Base-by-base conservation (phyloP, 2,113 vertebrate genomes). In the Neoarius graeffei region DNA sequence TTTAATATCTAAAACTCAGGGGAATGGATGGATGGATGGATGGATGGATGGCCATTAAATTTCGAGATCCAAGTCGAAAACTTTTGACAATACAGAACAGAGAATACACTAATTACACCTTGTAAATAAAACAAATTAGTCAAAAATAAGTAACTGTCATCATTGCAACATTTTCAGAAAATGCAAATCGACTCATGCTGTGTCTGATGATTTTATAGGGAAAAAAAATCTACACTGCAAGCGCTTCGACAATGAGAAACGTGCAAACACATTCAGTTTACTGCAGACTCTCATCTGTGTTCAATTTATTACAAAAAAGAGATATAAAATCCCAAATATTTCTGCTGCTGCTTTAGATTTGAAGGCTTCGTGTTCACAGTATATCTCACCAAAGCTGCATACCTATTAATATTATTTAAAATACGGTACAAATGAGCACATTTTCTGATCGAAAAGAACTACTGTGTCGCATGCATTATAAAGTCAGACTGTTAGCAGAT, bases 401-500 rank as follows among this genome's bases (percentile, higher is more conserved):
- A 86, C 83, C 74, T 73, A 64, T 60, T 73, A 80, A 89, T 69
- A 67, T 56, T 88, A 82, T 88, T 84, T 90, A 86, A 69, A 86
- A 62, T 86, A 88, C 73, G 87, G 71, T 82, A 90, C 86, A 91
- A 92, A 89, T 83, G 5, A 90, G 30, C 74, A 88, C 27, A 71
- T 86, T 73, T 59, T 25, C 82, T 9, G 5, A 86, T 87, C 64
- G n/a, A 91, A 89, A 89, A 85, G 77, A 85, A 64, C 67, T 79
- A 67, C 69, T 74, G 59, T 17, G 87, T 15, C 25, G 84, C 93
- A 93, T 93, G 92, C 93, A 90, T 62, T 67, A 79, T 81, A 76
- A 81, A 83, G 73, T 85, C 60, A 69, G 54, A 81, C 42, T 76
- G 15, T 60, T 86, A 42, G 71, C 25, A 85, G 35, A 89, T 81